Conservation (phyloP, 2,888 invertebrate genomes). For the Dasypolia templi region DNA sequence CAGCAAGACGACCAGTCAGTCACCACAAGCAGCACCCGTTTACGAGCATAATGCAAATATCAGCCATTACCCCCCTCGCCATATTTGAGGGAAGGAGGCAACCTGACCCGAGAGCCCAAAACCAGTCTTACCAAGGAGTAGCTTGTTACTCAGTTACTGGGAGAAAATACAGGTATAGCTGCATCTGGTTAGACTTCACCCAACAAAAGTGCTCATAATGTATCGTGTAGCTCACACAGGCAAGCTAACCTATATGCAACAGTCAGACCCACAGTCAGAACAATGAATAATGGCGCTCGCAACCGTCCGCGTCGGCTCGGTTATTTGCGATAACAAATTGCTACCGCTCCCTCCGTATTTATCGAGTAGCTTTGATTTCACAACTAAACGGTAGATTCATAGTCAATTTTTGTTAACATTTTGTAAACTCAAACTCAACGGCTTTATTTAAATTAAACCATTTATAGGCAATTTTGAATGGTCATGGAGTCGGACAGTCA, state of each 20-base stretch:
- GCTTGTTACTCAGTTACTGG: background rate
- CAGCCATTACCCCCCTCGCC: too few species aligned
- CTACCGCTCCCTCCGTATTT: slow-evolving; percentile 47
- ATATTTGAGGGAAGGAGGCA: too few species aligned
- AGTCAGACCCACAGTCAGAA: slow-evolving; percentile 65
- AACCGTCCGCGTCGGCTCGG: slow-evolving; percentile 71
- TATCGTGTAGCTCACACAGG: slow-evolving; percentile 13
- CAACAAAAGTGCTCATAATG: background rate
- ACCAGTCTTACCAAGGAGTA: background rate
- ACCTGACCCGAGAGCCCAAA: too few species aligned
- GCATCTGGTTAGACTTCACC: background rate
- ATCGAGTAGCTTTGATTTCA: slow-evolving; percentile 18
- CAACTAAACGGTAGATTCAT: slow-evolving; percentile 12
- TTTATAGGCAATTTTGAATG: too few species aligned
- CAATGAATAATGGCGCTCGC: slow-evolving; percentile 80
- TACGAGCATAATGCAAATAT: too few species aligned
- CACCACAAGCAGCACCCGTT: too few species aligned
- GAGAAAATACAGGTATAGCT: background rate
- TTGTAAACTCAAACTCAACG: slow-evolving; percentile 12
- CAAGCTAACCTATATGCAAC: background rate
- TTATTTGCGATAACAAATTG: slow-evolving; percentile 75
- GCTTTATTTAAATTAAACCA: background rate
- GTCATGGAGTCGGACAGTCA: background rate
- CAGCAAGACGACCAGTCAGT: too few species aligned
- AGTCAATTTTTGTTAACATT: slow-evolving; percentile 1